These are phyloP conservation scores for Alviniconcha strummeri DNA, from an alignment of 2,888 invertebrate species.

Conservation along the genomic window DNA sequence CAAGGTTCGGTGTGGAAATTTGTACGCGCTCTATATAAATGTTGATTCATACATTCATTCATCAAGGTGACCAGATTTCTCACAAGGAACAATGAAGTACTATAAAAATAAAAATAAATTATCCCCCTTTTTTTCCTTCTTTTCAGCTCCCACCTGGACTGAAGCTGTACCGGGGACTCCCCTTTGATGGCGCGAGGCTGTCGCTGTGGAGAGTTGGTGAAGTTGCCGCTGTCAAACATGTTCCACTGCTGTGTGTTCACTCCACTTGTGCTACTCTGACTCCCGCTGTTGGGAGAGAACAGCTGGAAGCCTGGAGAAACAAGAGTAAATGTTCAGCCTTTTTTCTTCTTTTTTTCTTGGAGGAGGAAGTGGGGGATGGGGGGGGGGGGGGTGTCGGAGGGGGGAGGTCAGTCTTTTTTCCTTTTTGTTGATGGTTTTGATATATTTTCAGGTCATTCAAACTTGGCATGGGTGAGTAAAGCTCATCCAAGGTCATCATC, in stretches of 20 bases:
- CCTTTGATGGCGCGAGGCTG: conserved; percentile 57
- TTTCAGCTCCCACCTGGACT: conserved; percentile 27
- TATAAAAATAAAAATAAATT: no score
- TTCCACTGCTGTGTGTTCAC: conserved; percentile 35
- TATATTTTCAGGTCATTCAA: background rate
- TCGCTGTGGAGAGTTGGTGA: conserved; percentile 45
- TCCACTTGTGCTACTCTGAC: conserved; percentile 2
- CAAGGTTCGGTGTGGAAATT: no score
- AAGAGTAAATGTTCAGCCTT: no score
- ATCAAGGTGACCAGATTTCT: no score
- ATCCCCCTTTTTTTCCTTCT: no score
- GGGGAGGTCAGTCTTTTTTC: background rate
- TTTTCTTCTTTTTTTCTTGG: background rate
- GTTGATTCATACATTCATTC: no score
- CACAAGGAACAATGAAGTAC: no score
- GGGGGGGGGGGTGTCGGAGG: no score
- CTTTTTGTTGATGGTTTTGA: background rate
- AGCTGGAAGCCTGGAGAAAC: conserved; percentile 50
- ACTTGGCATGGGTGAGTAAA: no score
- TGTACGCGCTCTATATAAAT: no score
- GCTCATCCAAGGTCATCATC: no score
- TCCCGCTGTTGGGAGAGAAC: conserved; percentile 41
- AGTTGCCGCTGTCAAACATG: conserved; percentile 37
- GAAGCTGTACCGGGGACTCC: conserved; percentile 31
- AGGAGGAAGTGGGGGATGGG: background rate